Percentiles rank a stretch among this genome's conserved stretches.
phyloP scores from a whole-genome alignment of 2,113 vertebrate genomes.

The Heteronetta atricapilla region DNA sequence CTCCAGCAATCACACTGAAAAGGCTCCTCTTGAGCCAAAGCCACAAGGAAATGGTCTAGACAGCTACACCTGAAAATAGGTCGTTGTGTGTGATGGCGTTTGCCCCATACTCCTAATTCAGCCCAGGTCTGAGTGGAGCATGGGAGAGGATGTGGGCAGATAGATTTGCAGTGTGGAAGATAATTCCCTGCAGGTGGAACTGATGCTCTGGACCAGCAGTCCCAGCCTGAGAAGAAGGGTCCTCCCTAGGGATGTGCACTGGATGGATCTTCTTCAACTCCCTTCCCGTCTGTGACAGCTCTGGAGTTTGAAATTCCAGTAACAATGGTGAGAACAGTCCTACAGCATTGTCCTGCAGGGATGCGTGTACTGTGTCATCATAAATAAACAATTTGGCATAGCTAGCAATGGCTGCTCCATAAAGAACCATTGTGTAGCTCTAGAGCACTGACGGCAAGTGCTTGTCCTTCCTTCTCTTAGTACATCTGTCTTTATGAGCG shows the following conservation, averaged over 20 bases:
- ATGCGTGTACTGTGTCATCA: background rate
- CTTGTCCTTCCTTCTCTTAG: background rate
- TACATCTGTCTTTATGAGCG: background rate
- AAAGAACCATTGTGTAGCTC: background rate
- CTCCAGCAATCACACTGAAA: constrained; percentile 52
- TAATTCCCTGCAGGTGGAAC: constrained; percentile 6
- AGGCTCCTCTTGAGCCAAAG: constrained; percentile 43
- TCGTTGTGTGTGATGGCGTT: constrained; percentile 1
- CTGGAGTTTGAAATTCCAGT: background rate
- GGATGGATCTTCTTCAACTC: background rate
- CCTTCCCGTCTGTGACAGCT: background rate
- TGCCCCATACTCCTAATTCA: constrained; percentile 11
- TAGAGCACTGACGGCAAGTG: background rate
- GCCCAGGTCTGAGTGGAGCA: constrained; percentile 1
- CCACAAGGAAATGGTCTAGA: constrained; percentile 71
- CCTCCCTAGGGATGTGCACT: background rate
- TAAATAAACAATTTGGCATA: background rate
- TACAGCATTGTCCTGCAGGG: background rate
- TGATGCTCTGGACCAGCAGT: constrained; percentile 1
- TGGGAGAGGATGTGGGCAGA: constrained; percentile 24
- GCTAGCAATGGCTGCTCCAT: background rate
- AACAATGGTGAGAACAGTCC: background rate
- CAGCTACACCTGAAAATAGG: constrained; percentile 58
- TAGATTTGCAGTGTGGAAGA: background rate
- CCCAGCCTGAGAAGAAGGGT: background rate